Base-by-base conservation (phyloP, 2,888 invertebrate species). In the Acanthosepion esculentum region DNA sequence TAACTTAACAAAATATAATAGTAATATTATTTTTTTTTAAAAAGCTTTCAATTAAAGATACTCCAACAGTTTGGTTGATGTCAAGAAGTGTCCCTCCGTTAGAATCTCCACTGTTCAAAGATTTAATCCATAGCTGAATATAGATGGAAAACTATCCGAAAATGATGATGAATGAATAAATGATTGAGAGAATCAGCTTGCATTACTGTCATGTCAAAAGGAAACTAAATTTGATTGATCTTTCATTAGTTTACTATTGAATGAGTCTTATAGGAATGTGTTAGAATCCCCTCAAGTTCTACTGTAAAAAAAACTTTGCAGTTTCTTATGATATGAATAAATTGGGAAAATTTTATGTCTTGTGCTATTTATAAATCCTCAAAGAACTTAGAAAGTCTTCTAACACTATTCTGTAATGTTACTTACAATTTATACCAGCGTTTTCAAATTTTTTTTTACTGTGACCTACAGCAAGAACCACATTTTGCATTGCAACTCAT, bases 101-200 rank as follows among this genome's bases (percentile, higher is more conserved):
- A 78, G n/a, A 78, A 78, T 78, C 15, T 33, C n/a, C 4, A 78
- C 10, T 78, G 33, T 78, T n/a, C 78, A 0, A 33, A 78, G 33
- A n/a, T 78, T 78, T 78, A 8, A 33, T 12, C 12, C n/a, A n/a
- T 4, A 12, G 12, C 78, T 78, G 23, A 33, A n/a, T 78, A 78
- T n/a, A 78, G n/a, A 78, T 10, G n/a, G n/a, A 78, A 78, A 78
- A 78, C 78, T 78, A 78, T n/a, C 78, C n/a, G n/a, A n/a, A 78
- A 78, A 78, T 78, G 78, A 78, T 78, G 78, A 78, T 78, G 78
- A 78, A 78, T 78, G 78, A 78, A 78, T 78, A n/a, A 78, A 78
- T 78, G 78, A 78, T 78, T 78, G 78, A 33, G n/a, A 78, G 15
- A n/a, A 12, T 78, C 33, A n/a, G 23, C n/a, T 78, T n/a, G 78